Evolutionary conservation across 2,888 invertebrate genomes (phyloP), one percentile per base, ranked within the genome.

Genomic region (Napeogenes inachia): DNA sequence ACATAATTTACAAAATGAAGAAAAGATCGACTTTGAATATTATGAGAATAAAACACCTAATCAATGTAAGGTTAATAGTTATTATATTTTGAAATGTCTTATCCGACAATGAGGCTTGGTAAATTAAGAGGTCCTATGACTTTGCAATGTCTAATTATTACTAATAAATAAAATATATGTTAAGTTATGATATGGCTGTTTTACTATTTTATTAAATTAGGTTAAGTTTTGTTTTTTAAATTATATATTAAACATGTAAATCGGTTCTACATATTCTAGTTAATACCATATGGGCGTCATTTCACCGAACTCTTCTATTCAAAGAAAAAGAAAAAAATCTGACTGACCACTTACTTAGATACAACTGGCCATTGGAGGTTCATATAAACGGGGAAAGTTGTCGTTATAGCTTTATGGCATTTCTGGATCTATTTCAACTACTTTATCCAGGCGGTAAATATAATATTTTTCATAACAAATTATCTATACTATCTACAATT

Each of bases 391-490:
- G 74, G 10, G 81, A 82, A 59, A 70, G 65, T 6, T 58, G 63
- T 30, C 74, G 73, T 4, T 79, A 73, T 61, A 82, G 80, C 62
- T 82, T 84, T 38, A 87, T 89, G 86, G 82, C 80, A 0, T 81
- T 80, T 59, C 65, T 89, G 46, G 79, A 89, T 67, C 72, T 90
- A 4, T 84, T 81, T 59, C 72, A 67, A 46, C 68, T 90, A 12
- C 78, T 89, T 2, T 87, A 87, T 70, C 85, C 89, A 47, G 90
- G 89, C 76, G 87, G 89, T 87, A 68, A 47, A 63, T 42, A 21
- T 45, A 56, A 56, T 35, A 56, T 5, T 21, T 21, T 21, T 21
- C 1, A 21, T 21, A 21, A 21, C 21, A 21, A 21, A 21, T 21
- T 21, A 21, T 47, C 5, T 4, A 47, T 47, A 53, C n/a, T n/a